phyloP scores from a whole-genome alignment of 2,113 vertebrate genomes.

The Odontophorus gujanensis region DNA sequence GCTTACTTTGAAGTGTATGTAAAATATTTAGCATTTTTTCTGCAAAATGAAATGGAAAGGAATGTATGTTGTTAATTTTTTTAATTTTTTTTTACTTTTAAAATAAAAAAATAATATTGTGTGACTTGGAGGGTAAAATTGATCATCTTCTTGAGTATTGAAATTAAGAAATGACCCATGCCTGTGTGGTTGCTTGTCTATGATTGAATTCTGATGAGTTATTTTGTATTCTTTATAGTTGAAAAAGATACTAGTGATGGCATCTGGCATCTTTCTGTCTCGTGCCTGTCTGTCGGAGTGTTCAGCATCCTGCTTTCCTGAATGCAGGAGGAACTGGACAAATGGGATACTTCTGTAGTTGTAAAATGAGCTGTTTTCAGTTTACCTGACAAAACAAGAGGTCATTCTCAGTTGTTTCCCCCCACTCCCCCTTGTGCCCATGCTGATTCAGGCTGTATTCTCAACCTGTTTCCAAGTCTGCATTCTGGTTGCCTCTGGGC shows the following conservation, averaged over 20 bases:
- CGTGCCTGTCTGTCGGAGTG: background rate
- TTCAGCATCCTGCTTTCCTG: background rate
- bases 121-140: background rate
- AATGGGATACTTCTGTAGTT: background rate
- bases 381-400: background rate
- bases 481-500: constrained; percentile 19
- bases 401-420: background rate
- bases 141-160: background rate
- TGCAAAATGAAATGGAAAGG: background rate
- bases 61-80: background rate
- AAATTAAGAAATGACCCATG: background rate
- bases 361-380: background rate
- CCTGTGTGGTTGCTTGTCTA: background rate
- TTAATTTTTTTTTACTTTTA: background rate
- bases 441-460: constrained; percentile 9
- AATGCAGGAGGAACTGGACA: background rate
- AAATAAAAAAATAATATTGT: background rate
- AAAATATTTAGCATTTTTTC: background rate
- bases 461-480: constrained; percentile 12
- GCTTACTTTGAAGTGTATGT: background rate
- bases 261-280: background rate
- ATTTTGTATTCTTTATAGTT: background rate
- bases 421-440: background rate
- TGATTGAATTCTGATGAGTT: background rate
- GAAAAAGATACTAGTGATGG: background rate